Evolutionary conservation across 1,140 invertebrate genomes (phyloP).

Genomic region (Lamellibrachia luymesi): DNA sequence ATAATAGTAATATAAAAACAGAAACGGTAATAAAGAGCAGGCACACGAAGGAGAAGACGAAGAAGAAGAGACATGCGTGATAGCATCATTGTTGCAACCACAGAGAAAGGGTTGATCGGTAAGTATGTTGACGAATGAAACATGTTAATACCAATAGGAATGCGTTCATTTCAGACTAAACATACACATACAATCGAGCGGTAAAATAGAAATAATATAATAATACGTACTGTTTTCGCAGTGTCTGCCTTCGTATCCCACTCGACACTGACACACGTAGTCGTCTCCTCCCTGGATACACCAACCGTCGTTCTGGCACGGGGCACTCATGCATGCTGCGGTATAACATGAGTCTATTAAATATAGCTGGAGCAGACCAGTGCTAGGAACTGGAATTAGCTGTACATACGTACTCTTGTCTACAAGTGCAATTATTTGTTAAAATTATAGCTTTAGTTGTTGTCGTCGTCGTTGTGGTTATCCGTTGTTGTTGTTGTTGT

Average conservation of each 20-base stretch:
- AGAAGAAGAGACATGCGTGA: neutral
- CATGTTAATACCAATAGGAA: neutral
- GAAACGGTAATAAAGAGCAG: no score
- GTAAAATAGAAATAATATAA: no score
- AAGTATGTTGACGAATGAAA: neutral
- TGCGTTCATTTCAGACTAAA: no score
- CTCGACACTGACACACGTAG: conserved; percentile 16
- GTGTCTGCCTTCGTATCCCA: conserved; percentile 13
- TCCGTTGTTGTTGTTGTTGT: neutral
- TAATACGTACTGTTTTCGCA: conserved; percentile 21
- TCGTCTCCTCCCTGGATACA: neutral
- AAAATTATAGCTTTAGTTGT: no score
- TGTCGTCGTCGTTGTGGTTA: neutral
- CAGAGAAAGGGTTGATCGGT: neutral
- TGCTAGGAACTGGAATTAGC: neutral
- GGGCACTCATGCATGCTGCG: conserved; percentile 8
- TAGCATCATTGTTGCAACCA: neutral
- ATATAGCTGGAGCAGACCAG: neutral
- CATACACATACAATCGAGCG: no score
- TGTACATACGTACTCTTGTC: neutral
- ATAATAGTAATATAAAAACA: no score
- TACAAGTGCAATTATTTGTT: neutral
- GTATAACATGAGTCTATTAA: neutral
- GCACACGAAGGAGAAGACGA: neutral
- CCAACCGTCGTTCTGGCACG: conserved; percentile 20